Base-by-base conservation (phyloP, 2,113 vertebrate genomes). In the Loxodonta africana region DNA sequence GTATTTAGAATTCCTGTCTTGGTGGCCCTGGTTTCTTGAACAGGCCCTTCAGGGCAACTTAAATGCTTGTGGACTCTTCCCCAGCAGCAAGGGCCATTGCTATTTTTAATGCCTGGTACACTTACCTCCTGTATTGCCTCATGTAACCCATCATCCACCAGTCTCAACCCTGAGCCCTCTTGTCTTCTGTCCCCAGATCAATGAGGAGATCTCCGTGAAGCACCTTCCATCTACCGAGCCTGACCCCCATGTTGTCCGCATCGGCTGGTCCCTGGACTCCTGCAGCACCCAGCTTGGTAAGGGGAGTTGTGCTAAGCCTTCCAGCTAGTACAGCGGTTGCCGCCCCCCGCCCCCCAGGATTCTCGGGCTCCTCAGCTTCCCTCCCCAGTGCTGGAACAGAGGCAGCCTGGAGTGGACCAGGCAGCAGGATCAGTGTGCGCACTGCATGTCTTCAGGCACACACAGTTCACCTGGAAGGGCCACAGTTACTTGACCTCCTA, bases 211-310 rank as follows among this genome's bases (percentile, higher is more conserved):
- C 83, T 98, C 99, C 0, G 99, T 99, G 30, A 99, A 99, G 96
- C 99, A 99, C 93, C 98, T 99, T 48, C 99, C 99, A 2, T 98
- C 99, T 48, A 99, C 98, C 1, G 99, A 99, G 92, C 99, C 99
- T 0, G 99, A 99, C 83, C 99, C 99, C 8, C 99, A 99, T 0
- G 99, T 99, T 15, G 99, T 99, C 90, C 98, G 99, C 30, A 99
- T 99, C 0, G 99, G 99, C 26, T 99, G 99, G 99, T 99, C 99
- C 17, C 98, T 99, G 88, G 99, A 99, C 91, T 98, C 99, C 80
- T 99, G 99, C 97, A 99, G 99, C 98, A 99, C 99, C 25, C 99
- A 99, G 96, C 98, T 99, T 87, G 99, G 99, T 99, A 94, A 99
- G 98, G 69, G 26, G 33, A 90, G 86, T 5, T 67, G 71, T 88